Base-by-base conservation (phyloP, 2,888 invertebrate species). In the Acleris emargana region DNA sequence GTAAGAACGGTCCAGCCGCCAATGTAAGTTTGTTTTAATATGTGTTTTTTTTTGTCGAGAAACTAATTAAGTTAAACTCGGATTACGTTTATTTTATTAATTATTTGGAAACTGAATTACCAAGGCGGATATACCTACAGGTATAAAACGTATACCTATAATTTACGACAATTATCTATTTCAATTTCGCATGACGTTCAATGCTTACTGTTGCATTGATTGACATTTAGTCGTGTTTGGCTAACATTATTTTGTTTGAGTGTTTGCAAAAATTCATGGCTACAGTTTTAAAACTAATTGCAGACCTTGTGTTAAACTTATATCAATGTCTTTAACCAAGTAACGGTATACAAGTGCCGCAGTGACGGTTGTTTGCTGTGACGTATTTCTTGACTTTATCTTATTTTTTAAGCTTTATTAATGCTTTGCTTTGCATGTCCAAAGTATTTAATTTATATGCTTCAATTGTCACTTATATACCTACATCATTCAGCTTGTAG, bases 261-360 rank as follows among this genome's bases (percentile, higher is more conserved):
- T 51, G 64, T 55, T 51, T 16, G 66, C 61, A 22, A 66, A 64
- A 66, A 61, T 61, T 32, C 57, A 57, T 47, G 66, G 61, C 66
- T 66, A 57, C 60, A 66, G 60, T 57, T 51, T 61, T 66, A 11
- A 57, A 50, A 66, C 61, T 66, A 61, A 60, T 66, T 54, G 52
- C 45, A 61, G 66, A 66, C 66, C 66, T 66, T 66, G 66, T 61
- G 45, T 28, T 25, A 61, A 32, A 57, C 66, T 66, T 61, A 60
- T 55, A 66, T 57, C 66, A 66, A 66, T 61, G 66, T 57, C 57
- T 66, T 66, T 57, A 47, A 13, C 55, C 55, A 52, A 57, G 66
- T 66, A 66, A 66, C 66, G 60, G 66, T 66, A 43, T 51, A 47
- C 43, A 43, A 57, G 60, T 32, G 58, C 51, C 17, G 55, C 47